phyloP scores from a whole-genome alignment of 2,888 invertebrate species.

The Troides aeacus region DNA sequence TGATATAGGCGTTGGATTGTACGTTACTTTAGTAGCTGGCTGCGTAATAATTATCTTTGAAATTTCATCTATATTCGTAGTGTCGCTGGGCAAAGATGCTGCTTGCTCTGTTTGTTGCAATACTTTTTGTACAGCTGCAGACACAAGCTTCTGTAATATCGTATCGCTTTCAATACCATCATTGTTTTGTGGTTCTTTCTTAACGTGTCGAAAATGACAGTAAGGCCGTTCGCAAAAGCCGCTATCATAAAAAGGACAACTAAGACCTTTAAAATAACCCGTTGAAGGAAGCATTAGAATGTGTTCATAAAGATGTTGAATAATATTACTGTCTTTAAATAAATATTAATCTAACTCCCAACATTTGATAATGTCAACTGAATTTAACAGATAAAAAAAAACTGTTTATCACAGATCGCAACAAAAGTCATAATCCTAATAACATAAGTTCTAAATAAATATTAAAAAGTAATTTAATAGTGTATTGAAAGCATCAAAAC shows the following conservation, averaged over 20 bases:
- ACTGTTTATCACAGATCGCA: not conserved
- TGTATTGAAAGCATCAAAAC: no score
- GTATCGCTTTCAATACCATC: slow-evolving; percentile 72
- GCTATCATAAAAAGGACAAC: slow-evolving; percentile 91
- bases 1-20: slow-evolving; percentile 84
- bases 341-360: slow-evolving; percentile 14
- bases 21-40: slow-evolving; percentile 70
- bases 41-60: slow-evolving; percentile 40
- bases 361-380: slow-evolving; percentile 25
- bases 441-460: no score
- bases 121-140: slow-evolving; percentile 82
- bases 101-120: slow-evolving; percentile 71
- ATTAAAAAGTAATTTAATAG: no score
- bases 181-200: slow-evolving; percentile 81
- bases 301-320: slow-evolving; percentile 8
- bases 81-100: slow-evolving; percentile 40
- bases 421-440: not conserved
- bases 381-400: slow-evolving; percentile 3
- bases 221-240: slow-evolving; percentile 92
- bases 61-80: slow-evolving; percentile 31
- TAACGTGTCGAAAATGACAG: slow-evolving; percentile 94
- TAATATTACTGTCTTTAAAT: slow-evolving; percentile 4
- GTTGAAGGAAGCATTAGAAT: slow-evolving; percentile 91
- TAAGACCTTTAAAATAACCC: slow-evolving; percentile 91
- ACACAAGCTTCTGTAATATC: slow-evolving; percentile 80